Base-by-base conservation (phyloP, 92 coral and sea anemone genomes). In the Porites evermanni region DNA sequence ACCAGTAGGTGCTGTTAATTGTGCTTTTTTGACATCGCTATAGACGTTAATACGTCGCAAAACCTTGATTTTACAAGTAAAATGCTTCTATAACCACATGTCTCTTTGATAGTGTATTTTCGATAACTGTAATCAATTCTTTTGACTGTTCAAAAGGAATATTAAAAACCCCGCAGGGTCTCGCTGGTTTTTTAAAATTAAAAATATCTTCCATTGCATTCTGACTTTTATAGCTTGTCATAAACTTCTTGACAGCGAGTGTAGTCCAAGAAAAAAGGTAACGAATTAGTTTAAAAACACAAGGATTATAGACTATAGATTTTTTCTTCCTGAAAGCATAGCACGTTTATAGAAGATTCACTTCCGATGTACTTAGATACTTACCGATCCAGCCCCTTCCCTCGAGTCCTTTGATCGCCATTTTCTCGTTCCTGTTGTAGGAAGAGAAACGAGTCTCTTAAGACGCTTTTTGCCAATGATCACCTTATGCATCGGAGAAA, bases 381-480 rank as follows among this genome's bases (percentile, higher is more conserved):
- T 80, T 66, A 97, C 99, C 84, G 98, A 88, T 12, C 90, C 92
- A 8, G 83, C 61, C n/a, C 82, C 83, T n/a, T 85, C 88, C 11
- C 83, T 67, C 18, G 74, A 74, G 19, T 85, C 88, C 59, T 81
- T 90, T 77, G 98, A 91, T 64, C 96, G 95, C 99, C 99, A 97
- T 90, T 95, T 96, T 89, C 98, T 91, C 47, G 92, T 89, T 44
- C 96, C 94, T 8, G 98, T 79, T 32, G 97, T 87, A 19, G 99
- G 99, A 58, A 97, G 91, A 61, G 96, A 91, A 58, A 97, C 99
- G 60, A 97, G 89, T 84, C 88, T 95, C 66, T 95, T 95, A 6
- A 97, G 91, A 56, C 96, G 91, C 70, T 97, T 97, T 90, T 95
- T 97, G 47, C 99, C 99, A 16, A 97, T 97, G 87, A 95, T 97